Evolutionary conservation across 2,113 vertebrate species (phyloP), one percentile per base, ranked within the genome.

Genomic region (Mystacornis crossleyi): DNA sequence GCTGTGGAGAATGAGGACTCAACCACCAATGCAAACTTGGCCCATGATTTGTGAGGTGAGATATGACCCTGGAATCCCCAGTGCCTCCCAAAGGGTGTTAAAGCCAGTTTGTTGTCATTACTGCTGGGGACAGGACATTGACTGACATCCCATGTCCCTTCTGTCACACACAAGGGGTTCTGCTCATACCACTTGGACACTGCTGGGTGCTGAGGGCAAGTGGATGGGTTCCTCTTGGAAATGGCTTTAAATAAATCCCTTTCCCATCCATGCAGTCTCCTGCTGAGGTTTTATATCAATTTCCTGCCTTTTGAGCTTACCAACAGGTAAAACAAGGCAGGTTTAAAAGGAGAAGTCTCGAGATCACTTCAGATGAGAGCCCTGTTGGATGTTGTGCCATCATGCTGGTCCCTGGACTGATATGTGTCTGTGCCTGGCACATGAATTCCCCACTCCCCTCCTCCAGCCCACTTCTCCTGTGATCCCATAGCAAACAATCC

Each of bases 121-220:
- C 19, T 47, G 26, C 33, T 40, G 48, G 38, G 48, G 54, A 3
- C 5, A 15, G 19, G 36, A 21, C 55, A 38, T 14, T 34, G 58
- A 13, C 1, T 34, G 38, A 24, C 2, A 0, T 23, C 50, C 25
- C 0, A 0, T 29, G 60, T 53, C 43, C 47, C 42, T 50, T 51
- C 20, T 61, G 47, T 34, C 15, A 28, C 4, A 31, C 14, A 58
- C 40, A 10, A 40, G 36, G 55, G 51, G 19, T 42, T 70, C n/a
- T 83, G 66, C 34, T 42, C 42, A 33, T 23, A 28, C 19, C 77
- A 17, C n/a, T 4, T 20, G 54, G 53, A 58, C 17, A 19, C 21
- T 53, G 25, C 43, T 48, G 21, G 33, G 15, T 83, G 64, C 53
- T 6, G 8, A 48, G 17, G 8, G 26, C 36, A 62, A 85, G 48